Base-by-base conservation (phyloP, 2,888 invertebrate species). In the Scotopteryx bipunctaria region DNA sequence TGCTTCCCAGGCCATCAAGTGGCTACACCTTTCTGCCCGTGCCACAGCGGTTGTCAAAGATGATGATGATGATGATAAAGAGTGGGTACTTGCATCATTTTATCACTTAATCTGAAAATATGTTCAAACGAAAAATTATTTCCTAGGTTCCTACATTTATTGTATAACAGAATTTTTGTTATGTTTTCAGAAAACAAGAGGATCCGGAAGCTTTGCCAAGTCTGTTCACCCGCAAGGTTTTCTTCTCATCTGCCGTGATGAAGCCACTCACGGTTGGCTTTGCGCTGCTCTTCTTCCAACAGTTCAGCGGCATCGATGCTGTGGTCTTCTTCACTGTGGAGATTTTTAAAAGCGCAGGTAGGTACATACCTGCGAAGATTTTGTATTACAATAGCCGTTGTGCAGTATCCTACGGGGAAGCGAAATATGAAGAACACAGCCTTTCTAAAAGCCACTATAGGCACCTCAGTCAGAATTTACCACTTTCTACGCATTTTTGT, bases 321-420 rank as follows among this genome's bases (percentile, higher is more conserved):
- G 86, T 92, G 33, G 83, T 92, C 27, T 92, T 92, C 71, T 92
- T 92, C 69, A 91, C 92, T 0, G 92, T 92, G 1, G 91, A 91
- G 57, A 92, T 93, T 59, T 92, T 93, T 57, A 70, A 88, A 61
- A 90, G 81, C 33, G 90, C 92, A 67, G 91, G 91, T 91, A 60
- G 44, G 31, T n/a, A n/a, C n/a, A n/a, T n/a, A n/a, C n/a, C n/a
- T n/a, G n/a, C n/a, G n/a, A n/a, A n/a, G n/a, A n/a, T n/a, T n/a
- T n/a, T n/a, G n/a, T n/a, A n/a, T n/a, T n/a, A n/a, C n/a, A n/a
- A n/a, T n/a, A n/a, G n/a, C n/a, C n/a, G n/a, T n/a, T n/a, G n/a
- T n/a, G n/a, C n/a, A n/a, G n/a, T n/a, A n/a, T n/a, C n/a, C n/a
- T n/a, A n/a, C n/a, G n/a, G n/a, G n/a, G n/a, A n/a, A n/a, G n/a